A percentile compares a stretch with the other conserved stretches of the same genome.
phyloP scores from a whole-genome alignment of 2,113 vertebrate genomes.

The Orcinus orca region DNA sequence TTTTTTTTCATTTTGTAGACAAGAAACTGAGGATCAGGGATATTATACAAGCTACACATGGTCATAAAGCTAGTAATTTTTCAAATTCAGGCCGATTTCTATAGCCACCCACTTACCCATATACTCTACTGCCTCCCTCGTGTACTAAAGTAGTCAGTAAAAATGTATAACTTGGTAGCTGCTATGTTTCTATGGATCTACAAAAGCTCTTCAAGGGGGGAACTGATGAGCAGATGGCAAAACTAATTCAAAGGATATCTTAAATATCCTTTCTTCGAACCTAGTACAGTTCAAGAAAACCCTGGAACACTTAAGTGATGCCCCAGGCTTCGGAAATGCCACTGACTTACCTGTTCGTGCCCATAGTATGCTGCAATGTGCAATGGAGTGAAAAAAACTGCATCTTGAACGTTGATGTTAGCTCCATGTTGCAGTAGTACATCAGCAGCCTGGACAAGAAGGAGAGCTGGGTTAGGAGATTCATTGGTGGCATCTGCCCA shows the following conservation, averaged over 20 bases:
- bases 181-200: background rate
- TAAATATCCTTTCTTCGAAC: background rate
- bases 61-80: background rate
- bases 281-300: background rate
- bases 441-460: conserved; percentile 86
- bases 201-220: background rate
- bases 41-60: background rate
- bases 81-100: background rate
- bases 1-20: background rate
- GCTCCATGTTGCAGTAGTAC: conserved; percentile 94
- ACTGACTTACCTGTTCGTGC: conserved; percentile 86
- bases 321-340: background rate
- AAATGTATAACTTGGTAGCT: background rate
- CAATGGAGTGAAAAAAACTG: conserved; percentile 93
- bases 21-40: background rate
- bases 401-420: conserved; percentile 92
- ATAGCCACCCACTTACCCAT: background rate
- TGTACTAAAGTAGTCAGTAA: background rate
- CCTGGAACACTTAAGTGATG: background rate
- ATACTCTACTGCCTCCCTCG: fast-evolving
- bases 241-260: background rate
- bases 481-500: background rate
- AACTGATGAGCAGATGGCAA: background rate
- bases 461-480: background rate
- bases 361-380: conserved; percentile 92